Evolutionary conservation across 1,140 invertebrate genomes (phyloP), one percentile per base, ranked within the genome.

Genomic region (Glomeris maerens): DNA sequence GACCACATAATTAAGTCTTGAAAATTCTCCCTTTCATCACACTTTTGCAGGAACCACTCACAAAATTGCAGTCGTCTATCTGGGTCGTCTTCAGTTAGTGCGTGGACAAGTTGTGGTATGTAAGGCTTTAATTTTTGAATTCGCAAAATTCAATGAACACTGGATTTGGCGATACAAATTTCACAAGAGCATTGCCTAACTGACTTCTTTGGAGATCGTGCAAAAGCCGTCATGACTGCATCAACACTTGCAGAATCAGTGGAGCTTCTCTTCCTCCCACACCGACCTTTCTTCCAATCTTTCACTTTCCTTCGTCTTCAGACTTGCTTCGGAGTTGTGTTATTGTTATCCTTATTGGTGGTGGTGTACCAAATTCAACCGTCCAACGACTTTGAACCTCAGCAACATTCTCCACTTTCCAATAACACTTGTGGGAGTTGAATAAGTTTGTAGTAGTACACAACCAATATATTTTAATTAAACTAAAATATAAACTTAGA

Each of bases 91-190:
- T 57, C 45, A 45, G 52, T 52, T 23, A 52, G 49, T 20, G 54
- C 42, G 42, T 56, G 50, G 5, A 56, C 29, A 52, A 56, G 38
- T 57, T 27, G 53, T 49, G 53, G 46, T 52, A 57, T 57, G 31
- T 41, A 56, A 29, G 27, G 41, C 55, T 54, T 56, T 39, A 41
- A 57, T 27, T 49, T 45, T 7, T 28, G 4, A 4, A 46, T 25
- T 26, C 52, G 47, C 47, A 56, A 47, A 31, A 54, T 50, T 52
- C 36, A 40, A 28, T 54, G 26, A 28, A 45, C 23, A 23, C 31
- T 38, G 4, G 25, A 13, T 49, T 54, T 54, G 47, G 44, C 27
- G 25, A 54, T 54, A 13, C 26, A 17, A 41, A 27, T 39, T 36
- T 54, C 44, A 28, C 13, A 44, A 46, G 2, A 25, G 10, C 31